phyloP scores from a whole-genome alignment of 2,888 invertebrate species.

The Geophilus truncorum region DNA sequence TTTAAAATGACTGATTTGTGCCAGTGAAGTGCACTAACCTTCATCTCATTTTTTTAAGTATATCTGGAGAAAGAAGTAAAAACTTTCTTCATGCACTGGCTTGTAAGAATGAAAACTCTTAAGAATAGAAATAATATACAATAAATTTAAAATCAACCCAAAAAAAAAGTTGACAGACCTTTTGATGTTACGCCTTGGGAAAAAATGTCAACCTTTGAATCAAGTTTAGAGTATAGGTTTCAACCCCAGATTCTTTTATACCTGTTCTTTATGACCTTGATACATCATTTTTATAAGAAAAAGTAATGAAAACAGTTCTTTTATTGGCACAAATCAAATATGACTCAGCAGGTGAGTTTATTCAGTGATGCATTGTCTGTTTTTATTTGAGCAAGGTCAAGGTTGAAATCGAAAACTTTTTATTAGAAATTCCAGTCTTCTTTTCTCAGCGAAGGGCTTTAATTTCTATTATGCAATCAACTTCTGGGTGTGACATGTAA shows the following conservation, averaged over 20 bases:
- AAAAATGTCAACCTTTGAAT: constrained; percentile 2
- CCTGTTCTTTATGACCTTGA: constrained; percentile 6
- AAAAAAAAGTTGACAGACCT: not conserved
- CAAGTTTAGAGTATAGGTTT: not conserved
- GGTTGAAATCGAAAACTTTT: not conserved
- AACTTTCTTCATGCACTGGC: no score
- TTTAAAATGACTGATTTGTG: not conserved
- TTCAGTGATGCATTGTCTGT: not conserved
- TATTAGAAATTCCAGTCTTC: not conserved
- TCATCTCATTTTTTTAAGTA: no score
- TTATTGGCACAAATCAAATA: constrained; percentile 10
- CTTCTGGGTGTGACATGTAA: not conserved
- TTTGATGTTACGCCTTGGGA: not conserved
- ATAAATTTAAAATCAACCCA: not conserved
- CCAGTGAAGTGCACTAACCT: not conserved
- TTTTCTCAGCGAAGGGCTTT: not conserved
- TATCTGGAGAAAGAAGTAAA: no score
- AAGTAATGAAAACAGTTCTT: not conserved
- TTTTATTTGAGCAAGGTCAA: not conserved
- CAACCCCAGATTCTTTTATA: not conserved
- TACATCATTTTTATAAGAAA: not conserved
- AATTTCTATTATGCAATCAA: not conserved
- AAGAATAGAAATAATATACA: not conserved
- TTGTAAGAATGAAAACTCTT: no score
- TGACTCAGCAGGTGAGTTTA: constrained; percentile 5